phyloP scores from a whole-genome alignment of 1,140 invertebrate genomes.

The Homarus americanus region DNA sequence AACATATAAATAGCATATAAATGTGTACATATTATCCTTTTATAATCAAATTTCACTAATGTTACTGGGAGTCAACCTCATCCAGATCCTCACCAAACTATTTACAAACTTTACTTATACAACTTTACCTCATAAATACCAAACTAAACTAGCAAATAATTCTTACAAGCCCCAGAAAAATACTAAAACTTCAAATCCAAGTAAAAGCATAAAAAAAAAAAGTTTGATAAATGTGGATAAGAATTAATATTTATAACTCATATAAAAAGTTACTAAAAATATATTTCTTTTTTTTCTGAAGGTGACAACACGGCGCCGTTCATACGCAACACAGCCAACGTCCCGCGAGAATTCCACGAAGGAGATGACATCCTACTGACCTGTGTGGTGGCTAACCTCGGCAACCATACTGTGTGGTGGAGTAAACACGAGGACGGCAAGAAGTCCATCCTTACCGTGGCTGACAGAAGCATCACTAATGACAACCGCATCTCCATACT shows the following conservation, averaged over 20 bases:
- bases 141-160: not conserved
- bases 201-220: not conserved
- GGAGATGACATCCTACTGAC: constrained; percentile 86
- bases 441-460: constrained; percentile 82
- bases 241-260: not conserved
- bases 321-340: constrained; percentile 67
- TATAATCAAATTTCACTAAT: too few species aligned
- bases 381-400: constrained; percentile 85
- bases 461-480: constrained; percentile 84
- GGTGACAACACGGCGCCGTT: constrained; percentile 33
- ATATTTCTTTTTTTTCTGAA: not conserved
- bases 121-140: too few species aligned
- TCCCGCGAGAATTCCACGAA: constrained; percentile 77
- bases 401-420: constrained; percentile 85
- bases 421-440: constrained; percentile 83
- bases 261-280: not conserved
- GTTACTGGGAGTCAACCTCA: too few species aligned
- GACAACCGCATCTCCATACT: constrained; percentile 85
- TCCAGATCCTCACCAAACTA: too few species aligned
- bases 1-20: too few species aligned
- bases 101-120: too few species aligned
- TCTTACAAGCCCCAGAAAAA: not conserved
- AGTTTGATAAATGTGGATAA: not conserved
- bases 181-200: not conserved
- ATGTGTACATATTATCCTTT: too few species aligned